A percentile compares a stretch with the other conserved stretches of the same genome.
Conservation (phyloP, 2,888 invertebrate species). For the Drosophila quinaria region DNA sequence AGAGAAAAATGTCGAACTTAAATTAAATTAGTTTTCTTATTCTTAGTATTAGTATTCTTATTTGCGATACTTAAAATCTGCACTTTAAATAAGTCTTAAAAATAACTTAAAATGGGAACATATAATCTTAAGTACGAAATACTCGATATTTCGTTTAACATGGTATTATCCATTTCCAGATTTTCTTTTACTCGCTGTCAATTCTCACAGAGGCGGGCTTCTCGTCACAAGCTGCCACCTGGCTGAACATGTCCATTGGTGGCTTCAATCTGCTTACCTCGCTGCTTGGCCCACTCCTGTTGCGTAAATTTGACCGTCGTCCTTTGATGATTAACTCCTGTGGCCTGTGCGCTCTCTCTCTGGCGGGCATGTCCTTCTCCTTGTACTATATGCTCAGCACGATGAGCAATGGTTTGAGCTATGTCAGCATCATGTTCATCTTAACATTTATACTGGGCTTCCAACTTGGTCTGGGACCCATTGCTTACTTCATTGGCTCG, state of each 20-base stretch:
- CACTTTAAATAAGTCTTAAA: no score
- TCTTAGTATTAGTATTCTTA: no score
- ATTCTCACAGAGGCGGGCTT: slow-evolving; percentile 92
- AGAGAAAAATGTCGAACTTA: no score
- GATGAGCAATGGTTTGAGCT: slow-evolving; percentile 86
- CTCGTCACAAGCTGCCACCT: slow-evolving; percentile 87
- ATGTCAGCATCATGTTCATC: slow-evolving; percentile 89
- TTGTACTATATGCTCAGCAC: slow-evolving; percentile 88
- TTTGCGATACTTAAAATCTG: no score
- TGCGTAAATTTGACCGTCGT: slow-evolving; percentile 90
- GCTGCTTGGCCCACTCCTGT: slow-evolving; percentile 88
- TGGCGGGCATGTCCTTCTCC: slow-evolving; percentile 88
- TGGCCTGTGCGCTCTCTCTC: slow-evolving; percentile 87
- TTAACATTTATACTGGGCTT: slow-evolving; percentile 91
- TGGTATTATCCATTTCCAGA: slow-evolving; percentile 55
- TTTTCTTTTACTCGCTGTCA: slow-evolving; percentile 92
- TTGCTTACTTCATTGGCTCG: slow-evolving; percentile 94
- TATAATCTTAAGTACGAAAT: no score
- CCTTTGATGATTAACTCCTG: slow-evolving; percentile 89
- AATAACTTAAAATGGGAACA: no score
- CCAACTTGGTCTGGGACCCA: slow-evolving; percentile 94
- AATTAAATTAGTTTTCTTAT: no score
- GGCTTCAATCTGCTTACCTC: slow-evolving; percentile 89
- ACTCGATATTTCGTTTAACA: no score
- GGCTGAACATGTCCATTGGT: slow-evolving; percentile 92